Base-by-base conservation (phyloP, 2,797 vertebrate genomes). In the Aldrovandia affinis region DNA sequence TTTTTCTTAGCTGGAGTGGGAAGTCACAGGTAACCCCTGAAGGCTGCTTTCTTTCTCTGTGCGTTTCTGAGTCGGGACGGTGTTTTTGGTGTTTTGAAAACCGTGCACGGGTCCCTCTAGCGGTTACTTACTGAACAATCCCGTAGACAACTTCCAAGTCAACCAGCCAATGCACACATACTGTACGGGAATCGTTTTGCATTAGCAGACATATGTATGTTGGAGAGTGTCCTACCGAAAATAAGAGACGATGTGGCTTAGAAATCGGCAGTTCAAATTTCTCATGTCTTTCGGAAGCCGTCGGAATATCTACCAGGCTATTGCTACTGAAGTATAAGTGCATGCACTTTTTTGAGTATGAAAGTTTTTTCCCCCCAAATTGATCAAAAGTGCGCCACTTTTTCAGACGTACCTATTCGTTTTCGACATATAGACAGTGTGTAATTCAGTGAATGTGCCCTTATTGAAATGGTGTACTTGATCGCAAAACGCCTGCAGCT, bases 61-160 rank as follows among this genome's bases (percentile, higher is more conserved):
- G 77, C 81, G 89, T 89, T 93, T 94, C 93, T 92, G 90, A 93
- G 92, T 89, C 92, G 93, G 93, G 92, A 93, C 92, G 89, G 82
- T 78, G 78, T 75, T 86, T 83, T 83, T 81, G 82, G 42, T 86
- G 55, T 81, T 86, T 80, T 75, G 50, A 83, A 79, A 80, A 61
- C 59, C 82, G 79, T 73, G 50, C 78, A 81, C 61, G 65, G 65
- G 36, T 86, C 85, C 85, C 85, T 80, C 85, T 86, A 86, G 85
- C 79, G 85, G 85, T 44, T 59, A 84, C 50, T 39, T 50, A 18
- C 30, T 65, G 84, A 82, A 85, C 70, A 78, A 78, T 82, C 59
- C 73, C 20, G 36, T 50, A 82, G 44, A 73, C 63, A 70, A 42
- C 22, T 54, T 59, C 20, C 28, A 81, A 81, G 36, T 55, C 80